Conservation (phyloP, 2,797 vertebrate species). For the Tragelaphus eurycerus region DNA sequence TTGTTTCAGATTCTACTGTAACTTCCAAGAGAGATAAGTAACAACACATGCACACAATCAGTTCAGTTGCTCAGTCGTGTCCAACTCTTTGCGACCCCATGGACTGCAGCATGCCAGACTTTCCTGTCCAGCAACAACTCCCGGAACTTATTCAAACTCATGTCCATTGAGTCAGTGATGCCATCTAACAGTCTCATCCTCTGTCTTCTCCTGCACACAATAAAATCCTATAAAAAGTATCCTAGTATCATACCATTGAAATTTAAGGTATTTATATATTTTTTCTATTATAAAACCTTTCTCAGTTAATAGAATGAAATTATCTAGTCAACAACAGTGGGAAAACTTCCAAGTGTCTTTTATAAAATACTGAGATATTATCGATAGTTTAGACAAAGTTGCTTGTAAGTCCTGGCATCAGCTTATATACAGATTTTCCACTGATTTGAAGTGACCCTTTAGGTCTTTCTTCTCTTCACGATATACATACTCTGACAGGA, state of each 20-base stretch:
- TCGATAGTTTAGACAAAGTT: background rate
- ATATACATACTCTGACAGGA: background rate
- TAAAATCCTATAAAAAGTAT: background rate
- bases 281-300: background rate
- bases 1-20: background rate
- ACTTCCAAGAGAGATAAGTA: background rate
- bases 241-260: background rate
- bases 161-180: background rate
- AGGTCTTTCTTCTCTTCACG: background rate
- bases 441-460: background rate
- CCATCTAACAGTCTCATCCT: background rate
- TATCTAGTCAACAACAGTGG: background rate
- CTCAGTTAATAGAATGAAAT: background rate
- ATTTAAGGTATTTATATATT: background rate
- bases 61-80: background rate
- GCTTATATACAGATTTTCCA: background rate
- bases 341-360: background rate
- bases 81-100: background rate
- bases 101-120: background rate
- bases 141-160: background rate
- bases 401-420: background rate
- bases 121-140: background rate
- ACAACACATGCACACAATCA: background rate
- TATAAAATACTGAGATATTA: background rate
- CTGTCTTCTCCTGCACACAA: background rate